Percentiles rank a stretch among this genome's conserved stretches.
Conservation (phyloP, 2,113 vertebrate genomes). For the Bufo gargarizans region DNA sequence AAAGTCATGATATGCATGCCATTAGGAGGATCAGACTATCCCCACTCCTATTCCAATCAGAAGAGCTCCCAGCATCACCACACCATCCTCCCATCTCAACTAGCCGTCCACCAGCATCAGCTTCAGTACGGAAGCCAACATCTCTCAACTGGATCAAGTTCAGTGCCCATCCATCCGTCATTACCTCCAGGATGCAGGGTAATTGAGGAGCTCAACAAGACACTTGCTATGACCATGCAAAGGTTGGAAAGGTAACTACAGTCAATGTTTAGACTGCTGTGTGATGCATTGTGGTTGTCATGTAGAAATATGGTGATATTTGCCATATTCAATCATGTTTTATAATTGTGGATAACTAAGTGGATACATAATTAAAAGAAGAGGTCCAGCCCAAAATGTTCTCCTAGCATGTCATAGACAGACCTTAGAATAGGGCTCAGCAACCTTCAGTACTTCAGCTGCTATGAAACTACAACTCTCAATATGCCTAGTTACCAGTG, state of each 20-base stretch:
- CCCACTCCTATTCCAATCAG: conserved; percentile 79
- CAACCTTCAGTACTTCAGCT: too few relatives aligned
- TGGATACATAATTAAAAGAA: neutral
- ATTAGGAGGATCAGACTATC: conserved; percentile 84
- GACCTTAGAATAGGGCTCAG: too few relatives aligned
- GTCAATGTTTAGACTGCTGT: neutral
- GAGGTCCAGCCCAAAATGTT: neutral
- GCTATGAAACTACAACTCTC: too few relatives aligned
- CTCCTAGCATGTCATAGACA: neutral
- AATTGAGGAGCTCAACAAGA: conserved; percentile 97
- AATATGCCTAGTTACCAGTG: too few relatives aligned
- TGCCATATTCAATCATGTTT: neutral
- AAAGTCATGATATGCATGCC: conserved; percentile 99
- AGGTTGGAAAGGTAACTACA: conserved; percentile 90
- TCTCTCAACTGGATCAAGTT: conserved; percentile 75
- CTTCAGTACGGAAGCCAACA: conserved; percentile 88
- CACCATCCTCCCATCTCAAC: conserved; percentile 85
- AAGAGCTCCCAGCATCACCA: conserved; percentile 84
- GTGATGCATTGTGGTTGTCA: neutral
- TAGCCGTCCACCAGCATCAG: conserved; percentile 84
- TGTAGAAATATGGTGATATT: neutral
- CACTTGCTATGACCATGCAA: conserved; percentile 94
- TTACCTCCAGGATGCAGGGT: conserved; percentile 86
- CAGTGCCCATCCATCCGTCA: conserved; percentile 79
- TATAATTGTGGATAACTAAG: neutral